A percentile compares a stretch with the other conserved stretches of the same genome.
phyloP scores from a whole-genome alignment of 2,113 vertebrate species.

The Falco punctatus region DNA sequence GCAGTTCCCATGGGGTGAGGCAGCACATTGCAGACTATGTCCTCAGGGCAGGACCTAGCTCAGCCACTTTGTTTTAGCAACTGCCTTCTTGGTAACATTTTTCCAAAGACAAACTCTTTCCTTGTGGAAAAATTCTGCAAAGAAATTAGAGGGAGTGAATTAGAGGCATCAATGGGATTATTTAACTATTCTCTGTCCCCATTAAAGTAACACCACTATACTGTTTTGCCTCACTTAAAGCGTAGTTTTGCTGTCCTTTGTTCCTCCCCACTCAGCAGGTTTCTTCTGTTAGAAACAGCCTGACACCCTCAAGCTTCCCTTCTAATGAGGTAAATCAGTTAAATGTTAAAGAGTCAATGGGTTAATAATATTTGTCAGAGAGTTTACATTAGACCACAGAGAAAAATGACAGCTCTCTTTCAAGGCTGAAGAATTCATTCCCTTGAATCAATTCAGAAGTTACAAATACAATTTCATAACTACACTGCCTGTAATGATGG shows the following conservation, averaged over 20 bases:
- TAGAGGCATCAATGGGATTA: not conserved
- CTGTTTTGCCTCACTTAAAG: not conserved
- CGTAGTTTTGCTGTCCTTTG: not conserved
- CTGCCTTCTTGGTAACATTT: not conserved
- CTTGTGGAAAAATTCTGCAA: not conserved
- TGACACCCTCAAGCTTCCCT: not conserved
- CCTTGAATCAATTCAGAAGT: conserved; percentile 16
- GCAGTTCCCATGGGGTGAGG: not conserved
- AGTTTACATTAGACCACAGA: conserved; percentile 45
- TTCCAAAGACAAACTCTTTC: not conserved
- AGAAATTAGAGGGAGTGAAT: not conserved
- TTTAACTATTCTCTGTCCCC: not conserved
- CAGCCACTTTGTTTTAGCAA: not conserved
- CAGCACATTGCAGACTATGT: not conserved
- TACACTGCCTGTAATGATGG: not conserved
- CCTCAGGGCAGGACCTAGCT: not conserved
- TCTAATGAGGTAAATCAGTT: conserved; percentile 45
- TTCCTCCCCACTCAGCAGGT: not conserved
- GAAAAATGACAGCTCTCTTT: conserved; percentile 12
- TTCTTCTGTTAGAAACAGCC: not conserved
- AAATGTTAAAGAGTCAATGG: conserved; percentile 17
- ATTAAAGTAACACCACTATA: not conserved
- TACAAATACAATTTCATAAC: conserved; percentile 30
- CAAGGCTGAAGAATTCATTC: conserved; percentile 12
- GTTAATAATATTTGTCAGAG: conserved; percentile 33